Base-by-base conservation (phyloP, 1,140 invertebrate genomes). In the Euschistus heros region DNA sequence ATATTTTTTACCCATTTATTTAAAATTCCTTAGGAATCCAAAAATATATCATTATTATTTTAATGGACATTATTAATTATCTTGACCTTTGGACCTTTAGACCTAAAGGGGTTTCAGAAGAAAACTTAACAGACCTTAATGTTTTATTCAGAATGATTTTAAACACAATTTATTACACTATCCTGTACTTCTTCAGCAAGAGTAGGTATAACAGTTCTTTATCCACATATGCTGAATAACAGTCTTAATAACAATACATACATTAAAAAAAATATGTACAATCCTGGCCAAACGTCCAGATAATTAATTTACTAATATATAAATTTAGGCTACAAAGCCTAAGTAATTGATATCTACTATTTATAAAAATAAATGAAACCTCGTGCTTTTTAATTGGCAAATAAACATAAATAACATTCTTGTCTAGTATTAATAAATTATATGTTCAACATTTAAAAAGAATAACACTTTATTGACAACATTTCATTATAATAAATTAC, bases 391-490 rank as follows among this genome's bases (percentile, higher is more conserved):
- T 5, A 22, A 59, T 27, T 15, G 27, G 24, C 55, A 59, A 59
- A 59, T 22, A 59, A 59, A 59, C n/a, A 59, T 24, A 59, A 59
- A 24, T 27, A 30, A 59, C 27, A 59, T 59, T 59, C 27, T 24
- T 30, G 22, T 17, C 55, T 59, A 24, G 22, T 59, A 50, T 50
- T 50, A 20, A 50, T 50, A 50, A 50, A 50, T 50, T 50, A 50
- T 50, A 50, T 50, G 47, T 18, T 50, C 22, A 50, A 50, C 47
- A 50, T 59, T 59, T 33, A 26, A 59, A 54, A 64, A 64, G 24
- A 64, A 57, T 57, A 64, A 64, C 63, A 64, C 52, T 18, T 64
- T 33, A 59, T 33, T 54, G 63, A 64, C 52, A 64, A 64, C 63
- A 64, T 54, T 26, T 33, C 26, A 64, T 65, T 33, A 64, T 65